Percentiles rank a stretch among this genome's conserved stretches.
Conservation (phyloP, 2,113 vertebrate genomes). For the Aix galericulata region DNA sequence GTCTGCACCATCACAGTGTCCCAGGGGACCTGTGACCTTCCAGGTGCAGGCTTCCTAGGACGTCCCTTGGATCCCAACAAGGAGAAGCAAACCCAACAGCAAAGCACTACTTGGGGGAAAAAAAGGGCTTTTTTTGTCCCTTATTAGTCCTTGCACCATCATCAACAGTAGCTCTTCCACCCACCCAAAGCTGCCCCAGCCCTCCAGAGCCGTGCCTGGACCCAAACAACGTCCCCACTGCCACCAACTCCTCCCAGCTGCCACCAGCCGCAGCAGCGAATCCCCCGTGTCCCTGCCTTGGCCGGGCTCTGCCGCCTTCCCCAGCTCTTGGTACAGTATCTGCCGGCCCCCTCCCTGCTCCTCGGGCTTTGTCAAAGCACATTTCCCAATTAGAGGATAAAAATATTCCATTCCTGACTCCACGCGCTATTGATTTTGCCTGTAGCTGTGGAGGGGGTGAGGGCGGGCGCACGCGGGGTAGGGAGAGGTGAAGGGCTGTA, state of each 20-base stretch:
- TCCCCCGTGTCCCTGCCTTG: neutral
- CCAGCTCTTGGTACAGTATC: conserved; percentile 18
- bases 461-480: conserved; percentile 14
- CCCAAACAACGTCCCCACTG: accelerated
- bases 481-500: conserved; percentile 69
- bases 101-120: neutral
- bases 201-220: neutral
- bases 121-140: neutral
- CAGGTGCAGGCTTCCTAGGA: neutral
- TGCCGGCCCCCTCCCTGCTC: conserved; percentile 57
- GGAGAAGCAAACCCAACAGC: accelerated
- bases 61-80: neutral
- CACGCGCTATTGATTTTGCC: conserved; percentile 71
- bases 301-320: neutral
- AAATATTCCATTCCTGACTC: conserved; percentile 75
- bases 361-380: conserved; percentile 70
- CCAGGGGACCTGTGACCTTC: too few relatives aligned
- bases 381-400: conserved; percentile 76
- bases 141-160: neutral
- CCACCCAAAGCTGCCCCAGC: accelerated
- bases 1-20: too few relatives aligned
- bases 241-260: neutral
- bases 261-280: neutral
- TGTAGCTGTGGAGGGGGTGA: conserved; percentile 65
- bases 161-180: accelerated